These are phyloP conservation scores for Neofelis nebulosa DNA, from an alignment of 2,113 vertebrate genomes.

Conservation along the genomic window DNA sequence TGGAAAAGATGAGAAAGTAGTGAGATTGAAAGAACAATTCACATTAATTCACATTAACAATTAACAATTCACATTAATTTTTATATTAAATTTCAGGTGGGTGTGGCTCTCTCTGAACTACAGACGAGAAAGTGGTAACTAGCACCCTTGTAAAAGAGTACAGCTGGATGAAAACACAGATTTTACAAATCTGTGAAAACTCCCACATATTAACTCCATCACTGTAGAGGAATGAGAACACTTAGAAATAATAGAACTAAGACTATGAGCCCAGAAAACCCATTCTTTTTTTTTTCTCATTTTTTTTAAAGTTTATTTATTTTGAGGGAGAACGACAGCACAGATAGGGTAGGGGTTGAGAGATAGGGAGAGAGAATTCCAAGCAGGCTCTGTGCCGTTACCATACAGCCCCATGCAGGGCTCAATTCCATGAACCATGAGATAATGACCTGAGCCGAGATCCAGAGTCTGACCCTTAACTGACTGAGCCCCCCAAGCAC, in stretches of 20 bases:
- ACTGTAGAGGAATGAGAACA: not conserved
- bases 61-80: not conserved
- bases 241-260: not conserved
- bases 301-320: not conserved
- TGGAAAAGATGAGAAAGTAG: not conserved
- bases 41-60: not conserved
- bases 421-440: too few relatives aligned
- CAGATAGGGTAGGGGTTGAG: too few relatives aligned
- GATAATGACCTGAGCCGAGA: too few relatives aligned
- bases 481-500: too few relatives aligned
- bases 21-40: not conserved
- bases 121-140: not conserved
- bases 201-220: not conserved
- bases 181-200: not conserved
- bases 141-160: not conserved
- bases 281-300: not conserved
- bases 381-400: too few relatives aligned
- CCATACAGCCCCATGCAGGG: too few relatives aligned
- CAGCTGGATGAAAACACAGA: not conserved
- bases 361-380: too few relatives aligned
- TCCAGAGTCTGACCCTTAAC: too few relatives aligned
- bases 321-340: too few relatives aligned
- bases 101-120: not conserved
- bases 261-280: not conserved
- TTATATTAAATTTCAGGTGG: not conserved